These are phyloP conservation scores for Tyrannus savana DNA, from an alignment of 2,113 vertebrate genomes.

Conservation along the genomic window DNA sequence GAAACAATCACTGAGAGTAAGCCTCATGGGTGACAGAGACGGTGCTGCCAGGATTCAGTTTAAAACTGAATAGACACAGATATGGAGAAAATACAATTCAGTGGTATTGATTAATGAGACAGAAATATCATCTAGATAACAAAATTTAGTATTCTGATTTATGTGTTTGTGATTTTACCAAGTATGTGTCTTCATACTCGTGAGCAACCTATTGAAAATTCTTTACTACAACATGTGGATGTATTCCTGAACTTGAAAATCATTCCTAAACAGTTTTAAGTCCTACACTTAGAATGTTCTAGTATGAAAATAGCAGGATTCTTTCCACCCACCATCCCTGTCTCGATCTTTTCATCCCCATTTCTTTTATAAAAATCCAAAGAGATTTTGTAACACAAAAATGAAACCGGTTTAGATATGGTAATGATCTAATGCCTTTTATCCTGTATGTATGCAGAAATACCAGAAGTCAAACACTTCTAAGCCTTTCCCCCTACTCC, in stretches of 20 bases:
- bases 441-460: conserved; percentile 64
- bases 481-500: neutral
- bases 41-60: neutral
- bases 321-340: neutral
- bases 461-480: conserved; percentile 66
- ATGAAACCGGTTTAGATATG: conserved; percentile 68
- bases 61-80: conserved; percentile 3
- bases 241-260: conserved; percentile 24
- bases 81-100: neutral
- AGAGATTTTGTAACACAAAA: conserved; percentile 61
- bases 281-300: neutral
- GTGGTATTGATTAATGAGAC: neutral
- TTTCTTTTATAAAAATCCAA: conserved; percentile 48
- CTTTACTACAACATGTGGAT: neutral
- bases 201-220: neutral
- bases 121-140: neutral
- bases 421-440: conserved; percentile 65
- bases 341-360: conserved; percentile 1
- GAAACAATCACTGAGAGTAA: conserved; percentile 46
- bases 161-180: neutral
- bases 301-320: neutral
- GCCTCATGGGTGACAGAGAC: conserved; percentile 11
- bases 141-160: conserved; percentile 1
- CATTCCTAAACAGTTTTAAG: neutral
- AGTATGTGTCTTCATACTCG: neutral